Evolutionary conservation across 2,113 vertebrate species (phyloP).

Genomic region (Haliaeetus leucogaster): DNA sequence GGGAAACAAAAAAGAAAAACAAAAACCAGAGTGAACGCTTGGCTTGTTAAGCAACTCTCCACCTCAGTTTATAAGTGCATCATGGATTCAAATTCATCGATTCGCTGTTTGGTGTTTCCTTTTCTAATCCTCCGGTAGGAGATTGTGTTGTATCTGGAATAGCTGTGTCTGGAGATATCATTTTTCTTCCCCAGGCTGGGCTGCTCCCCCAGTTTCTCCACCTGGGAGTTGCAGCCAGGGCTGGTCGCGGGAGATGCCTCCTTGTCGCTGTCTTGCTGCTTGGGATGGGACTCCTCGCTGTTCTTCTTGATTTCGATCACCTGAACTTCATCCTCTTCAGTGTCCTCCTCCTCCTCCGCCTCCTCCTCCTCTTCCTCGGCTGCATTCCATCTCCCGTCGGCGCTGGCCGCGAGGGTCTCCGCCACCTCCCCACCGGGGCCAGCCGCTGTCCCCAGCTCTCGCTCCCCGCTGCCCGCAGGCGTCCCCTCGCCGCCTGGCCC

Average conservation of each 20-base stretch:
- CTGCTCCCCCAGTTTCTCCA: constrained; percentile 58
- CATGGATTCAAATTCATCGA: constrained; percentile 91
- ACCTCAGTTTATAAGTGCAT: constrained; percentile 78
- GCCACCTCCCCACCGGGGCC: fast-evolving
- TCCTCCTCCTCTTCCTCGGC: constrained; percentile 3
- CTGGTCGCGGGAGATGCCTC: background rate
- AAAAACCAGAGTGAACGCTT: background rate
- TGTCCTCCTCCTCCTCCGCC: constrained; percentile 23
- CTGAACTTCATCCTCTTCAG: constrained; percentile 59
- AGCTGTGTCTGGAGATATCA: constrained; percentile 79
- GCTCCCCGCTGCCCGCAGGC: background rate
- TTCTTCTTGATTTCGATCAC: constrained; percentile 66
- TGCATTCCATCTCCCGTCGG: background rate
- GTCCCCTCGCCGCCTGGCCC: constrained; percentile 17
- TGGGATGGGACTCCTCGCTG: background rate
- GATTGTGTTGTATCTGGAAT: constrained; percentile 88
- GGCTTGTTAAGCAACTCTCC: background rate
- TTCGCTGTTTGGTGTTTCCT: constrained; percentile 92
- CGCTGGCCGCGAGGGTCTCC: background rate
- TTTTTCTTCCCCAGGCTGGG: constrained; percentile 59
- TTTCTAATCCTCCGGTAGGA: constrained; percentile 91
- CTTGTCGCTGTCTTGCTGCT: background rate
- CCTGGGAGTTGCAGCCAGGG: constrained; percentile 53
- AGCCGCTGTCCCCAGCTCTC: background rate
- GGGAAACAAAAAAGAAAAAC: background rate